Evolutionary conservation across 2,113 vertebrate genomes (phyloP), one percentile per base, ranked within the genome.

Genomic region (Anoura caudifer): DNA sequence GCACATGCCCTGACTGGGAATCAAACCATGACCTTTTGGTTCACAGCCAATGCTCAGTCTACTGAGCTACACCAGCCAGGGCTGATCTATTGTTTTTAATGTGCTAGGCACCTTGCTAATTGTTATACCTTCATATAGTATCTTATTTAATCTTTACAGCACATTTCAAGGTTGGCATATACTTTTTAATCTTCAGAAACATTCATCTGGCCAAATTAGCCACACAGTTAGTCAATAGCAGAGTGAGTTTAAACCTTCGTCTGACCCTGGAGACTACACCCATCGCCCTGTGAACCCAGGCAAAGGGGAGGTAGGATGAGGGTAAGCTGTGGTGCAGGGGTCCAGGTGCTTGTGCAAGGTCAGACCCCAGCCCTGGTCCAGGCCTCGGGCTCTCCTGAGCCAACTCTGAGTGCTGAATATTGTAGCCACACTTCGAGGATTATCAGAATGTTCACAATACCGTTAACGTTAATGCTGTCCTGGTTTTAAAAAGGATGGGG

Each of bases 281-380:
- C 3, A 24, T 70, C 10, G 14, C 45, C 43, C 56, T 33, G 22
- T 41, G 89, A 87, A 16, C 1, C 24, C 73, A 77, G 56, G 38
- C 7, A 8, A 54, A 69, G 17, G 38, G 3, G 5, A 28, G 7
- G 22, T 9, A 16, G 56, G 9, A 67, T 20, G 7, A 83, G 45
- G 43, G 63, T 19, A 4, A 14, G 28, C 33, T 38, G 28, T 19
- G 69, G 33, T 15, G 33, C 17, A 12, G 47, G 12, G 36, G 31
- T 13, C 16, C 4, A 16, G 75, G 13, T 15, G 4, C 45, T 38
- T 4, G 0, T 1, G 50, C 19, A 45, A 43, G 52, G 28, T 10
- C 9, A 5, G 50, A 4, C 16, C 43, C 26, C 15, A 13, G 1
- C 2, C 12, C 19, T 31, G 41, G 19, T 33, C 70, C 0, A 0